Conservation (phyloP, 2,888 invertebrate genomes). For the Pollenia angustigena region DNA sequence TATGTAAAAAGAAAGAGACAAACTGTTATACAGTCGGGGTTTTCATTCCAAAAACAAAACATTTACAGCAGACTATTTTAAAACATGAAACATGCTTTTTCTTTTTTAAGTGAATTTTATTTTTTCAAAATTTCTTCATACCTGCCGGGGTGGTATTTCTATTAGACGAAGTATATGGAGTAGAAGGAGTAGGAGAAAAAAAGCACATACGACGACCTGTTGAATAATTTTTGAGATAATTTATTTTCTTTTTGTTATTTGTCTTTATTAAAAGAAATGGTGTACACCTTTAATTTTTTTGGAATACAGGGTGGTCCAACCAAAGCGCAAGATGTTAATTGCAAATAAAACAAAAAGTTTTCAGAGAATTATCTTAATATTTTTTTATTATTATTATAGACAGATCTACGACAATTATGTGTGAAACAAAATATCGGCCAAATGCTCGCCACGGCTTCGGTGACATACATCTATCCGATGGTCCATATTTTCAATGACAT, state of each 20-base stretch:
- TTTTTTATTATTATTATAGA: no score
- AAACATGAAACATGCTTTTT: constrained; percentile 47
- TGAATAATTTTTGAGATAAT: constrained; percentile 64
- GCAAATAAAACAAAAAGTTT: no score
- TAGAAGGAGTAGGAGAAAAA: constrained; percentile 76
- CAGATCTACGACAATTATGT: no score
- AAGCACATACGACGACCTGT: constrained; percentile 83
- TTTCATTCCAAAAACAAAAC: constrained; percentile 53
- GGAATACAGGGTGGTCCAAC: no score
- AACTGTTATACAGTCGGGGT: constrained; percentile 14
- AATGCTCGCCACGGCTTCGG: no score
- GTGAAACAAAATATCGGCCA: no score
- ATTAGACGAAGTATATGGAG: constrained; percentile 64
- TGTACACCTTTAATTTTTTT: neutral
- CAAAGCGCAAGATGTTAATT: no score
- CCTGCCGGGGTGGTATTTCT: constrained; percentile 75
- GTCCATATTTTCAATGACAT: no score
- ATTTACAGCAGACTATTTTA: constrained; percentile 38
- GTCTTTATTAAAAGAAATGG: neutral
- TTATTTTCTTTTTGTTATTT: constrained; percentile 5
- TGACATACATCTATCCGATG: no score
- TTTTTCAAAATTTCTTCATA: constrained; percentile 66
- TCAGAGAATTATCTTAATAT: no score
- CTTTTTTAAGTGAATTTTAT: constrained; percentile 16
- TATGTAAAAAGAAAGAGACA: constrained; percentile 11